Base-by-base conservation (phyloP, 37 sponge, comb jelly and placozoan genomes). In the Ephydatia muelleri region DNA sequence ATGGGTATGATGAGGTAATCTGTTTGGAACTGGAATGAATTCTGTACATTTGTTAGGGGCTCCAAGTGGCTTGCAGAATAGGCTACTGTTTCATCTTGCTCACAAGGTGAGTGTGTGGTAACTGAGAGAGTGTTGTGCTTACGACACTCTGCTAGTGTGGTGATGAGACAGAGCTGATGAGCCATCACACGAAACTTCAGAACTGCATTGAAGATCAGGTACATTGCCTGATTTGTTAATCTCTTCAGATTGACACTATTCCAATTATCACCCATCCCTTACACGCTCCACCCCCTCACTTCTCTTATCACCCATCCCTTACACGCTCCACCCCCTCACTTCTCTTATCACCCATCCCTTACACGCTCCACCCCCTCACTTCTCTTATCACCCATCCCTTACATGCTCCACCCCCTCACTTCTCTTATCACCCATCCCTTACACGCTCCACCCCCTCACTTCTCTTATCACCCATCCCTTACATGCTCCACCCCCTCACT, bases 181-280 rank as follows among this genome's bases (percentile, higher is more conserved):
- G 70, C 16, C 88, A 93, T 70, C 99, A 99, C 68, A 90, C 93
- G 73, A 82, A 92, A 36, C 83, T 99, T 19, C 94, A 97, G 84
- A 95, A 97, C 79, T 72, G 92, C 13, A 85, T 97, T 19, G 97
- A 99, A 71, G 99, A 99, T 40, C 99, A 98, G 91, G 93, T 95
- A 11, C 57, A 13, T 9, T 43, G 6, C 3, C 6, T 3, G 43
- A 43, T 43, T 3, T 43, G 43, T 43, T 43, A 6, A 6, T 43
- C 43, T 3, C 43, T 43, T 43, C 6, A 43, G 6, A 43, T 6
- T 6, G 16, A 11, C 16, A 19, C 1, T 57, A 21, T 21, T 57
- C 9, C 16, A 1, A 16, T 57, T 5, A 57, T 1, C 57, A 19
- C 57, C 16, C 16, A 1, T 21, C 16, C 57, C 57, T 57, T 1